Evolutionary conservation across 1,140 invertebrate genomes (phyloP).

Genomic region (Papilio xuthus): DNA sequence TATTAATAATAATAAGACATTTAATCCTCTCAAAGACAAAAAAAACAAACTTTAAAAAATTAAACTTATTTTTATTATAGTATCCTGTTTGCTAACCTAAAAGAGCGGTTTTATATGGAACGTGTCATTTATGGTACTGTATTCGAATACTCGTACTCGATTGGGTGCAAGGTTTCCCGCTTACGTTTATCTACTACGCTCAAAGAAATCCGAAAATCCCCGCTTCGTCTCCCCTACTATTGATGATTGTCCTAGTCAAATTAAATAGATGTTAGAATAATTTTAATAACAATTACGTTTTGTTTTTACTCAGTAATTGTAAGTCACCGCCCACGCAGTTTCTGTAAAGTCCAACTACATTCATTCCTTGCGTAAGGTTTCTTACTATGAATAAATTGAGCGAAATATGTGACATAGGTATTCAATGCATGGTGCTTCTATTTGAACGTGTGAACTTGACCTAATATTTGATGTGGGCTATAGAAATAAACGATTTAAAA

Average conservation of each 20-base stretch:
- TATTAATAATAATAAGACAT: no score
- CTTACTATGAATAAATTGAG: conserved; percentile 20
- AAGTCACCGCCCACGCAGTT: background rate
- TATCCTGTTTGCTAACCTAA: no score
- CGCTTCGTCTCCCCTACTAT: no score
- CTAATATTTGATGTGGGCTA: background rate
- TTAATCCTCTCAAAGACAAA: no score
- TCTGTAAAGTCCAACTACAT: conserved; percentile 5
- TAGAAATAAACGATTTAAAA: background rate
- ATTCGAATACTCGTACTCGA: no score
- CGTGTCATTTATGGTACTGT: no score
- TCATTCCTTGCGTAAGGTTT: conserved; percentile 1
- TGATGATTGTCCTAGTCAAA: background rate
- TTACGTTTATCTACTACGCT: no score
- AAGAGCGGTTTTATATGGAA: no score
- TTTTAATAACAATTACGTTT: background rate
- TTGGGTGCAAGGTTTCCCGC: no score
- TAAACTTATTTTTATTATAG: no score
- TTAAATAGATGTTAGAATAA: background rate
- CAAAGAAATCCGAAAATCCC: no score
- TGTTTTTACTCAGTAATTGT: background rate
- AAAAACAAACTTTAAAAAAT: no score
- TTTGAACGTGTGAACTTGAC: conserved; percentile 12
- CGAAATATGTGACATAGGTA: conserved; percentile 16
- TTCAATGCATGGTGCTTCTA: conserved; percentile 19